Evolutionary conservation across 2,888 invertebrate genomes (phyloP), one percentile per base, ranked within the genome.

Genomic region (Drosophila rellima): DNA sequence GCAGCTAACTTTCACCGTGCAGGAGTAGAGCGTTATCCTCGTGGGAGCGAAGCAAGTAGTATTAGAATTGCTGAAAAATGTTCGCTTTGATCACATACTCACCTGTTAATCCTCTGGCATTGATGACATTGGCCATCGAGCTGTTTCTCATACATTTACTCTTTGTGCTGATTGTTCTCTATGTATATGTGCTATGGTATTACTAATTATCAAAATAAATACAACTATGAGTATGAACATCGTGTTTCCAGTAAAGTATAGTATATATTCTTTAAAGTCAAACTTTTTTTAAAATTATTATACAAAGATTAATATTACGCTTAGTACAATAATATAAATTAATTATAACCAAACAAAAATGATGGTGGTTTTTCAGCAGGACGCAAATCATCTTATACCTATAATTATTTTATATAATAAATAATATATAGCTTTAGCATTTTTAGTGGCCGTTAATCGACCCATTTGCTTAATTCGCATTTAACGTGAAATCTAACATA

Each of bases 1-100:
- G 93, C 96, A 97, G 72, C 95, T 99, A 55, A 96, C 96, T 17
- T 95, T 98, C 81, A 96, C 95, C 50, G 95, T 95, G 52, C 94
- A 94, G 80, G 97, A 97, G 90, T 97, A 95, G 94, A 60, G 1
- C 2, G 0, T 31, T 4, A 7, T 51, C 7, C 29, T 15, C 40
- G 7, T 13, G 54, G 13, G n/a, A 33, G 20, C 35, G 2, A 1
- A 6, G 15, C 17, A 20, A n/a, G 5, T 11, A 15, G 17, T 15
- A 39, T 11, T 54, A 20, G 23, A 33, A 35, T 15, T 20, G 18
- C 13, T 15, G 42, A n/a, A 55, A 55, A 15, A 90, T 91, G 91
- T 90, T 91, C 51, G 71, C 78, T n/a, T 65, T 88, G 59, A 83
- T 91, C 29, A 72, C 70, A 18, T 86, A 77, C 65, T 61, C 75